Evolutionary conservation across 92 coral and sea anemone genomes (phyloP).

Genomic region (Porites cylindrica): DNA sequence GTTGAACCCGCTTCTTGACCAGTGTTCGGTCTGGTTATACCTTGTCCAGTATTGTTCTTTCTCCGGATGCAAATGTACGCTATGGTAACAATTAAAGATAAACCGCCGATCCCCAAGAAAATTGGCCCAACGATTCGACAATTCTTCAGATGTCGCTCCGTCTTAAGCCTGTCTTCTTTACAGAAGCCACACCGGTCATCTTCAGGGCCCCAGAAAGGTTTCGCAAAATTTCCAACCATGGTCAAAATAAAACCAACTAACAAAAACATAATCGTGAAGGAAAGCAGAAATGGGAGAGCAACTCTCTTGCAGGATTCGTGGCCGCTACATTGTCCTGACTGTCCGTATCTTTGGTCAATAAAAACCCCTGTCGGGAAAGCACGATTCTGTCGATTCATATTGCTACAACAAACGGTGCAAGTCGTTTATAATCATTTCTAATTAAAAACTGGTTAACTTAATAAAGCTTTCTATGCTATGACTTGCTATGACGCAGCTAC

Average conservation of each 20-base stretch:
- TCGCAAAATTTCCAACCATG: constrained; percentile 67
- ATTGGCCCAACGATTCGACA: constrained; percentile 22
- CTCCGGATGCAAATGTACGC: constrained; percentile 7
- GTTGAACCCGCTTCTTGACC: not conserved
- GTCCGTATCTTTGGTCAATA: not conserved
- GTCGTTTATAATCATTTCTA: no score
- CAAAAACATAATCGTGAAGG: constrained; percentile 50
- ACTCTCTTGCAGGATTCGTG: constrained; percentile 41
- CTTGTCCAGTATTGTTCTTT: constrained; percentile 41
- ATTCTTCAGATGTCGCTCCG: constrained; percentile 51
- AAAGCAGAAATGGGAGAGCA: no score
- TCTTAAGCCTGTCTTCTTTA: constrained; percentile 49
- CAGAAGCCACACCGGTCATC: constrained; percentile 75
- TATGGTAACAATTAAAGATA: constrained; percentile 27
- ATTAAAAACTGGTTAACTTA: no score
- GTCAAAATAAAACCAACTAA: constrained; percentile 67
- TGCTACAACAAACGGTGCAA: no score
- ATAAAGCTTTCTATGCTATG: no score
- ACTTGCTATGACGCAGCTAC: no score
- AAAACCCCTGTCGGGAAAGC: not conserved
- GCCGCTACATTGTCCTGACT: no score
- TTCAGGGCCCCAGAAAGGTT: constrained; percentile 74
- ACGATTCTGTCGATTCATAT: not conserved
- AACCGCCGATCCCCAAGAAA: constrained; percentile 51
- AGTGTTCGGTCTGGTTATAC: not conserved